Percentiles rank a stretch among this genome's conserved stretches.
These are phyloP conservation scores for Sitodiplosis mosellana DNA, from an alignment of 1,140 invertebrate species.

Conservation along the genomic window DNA sequence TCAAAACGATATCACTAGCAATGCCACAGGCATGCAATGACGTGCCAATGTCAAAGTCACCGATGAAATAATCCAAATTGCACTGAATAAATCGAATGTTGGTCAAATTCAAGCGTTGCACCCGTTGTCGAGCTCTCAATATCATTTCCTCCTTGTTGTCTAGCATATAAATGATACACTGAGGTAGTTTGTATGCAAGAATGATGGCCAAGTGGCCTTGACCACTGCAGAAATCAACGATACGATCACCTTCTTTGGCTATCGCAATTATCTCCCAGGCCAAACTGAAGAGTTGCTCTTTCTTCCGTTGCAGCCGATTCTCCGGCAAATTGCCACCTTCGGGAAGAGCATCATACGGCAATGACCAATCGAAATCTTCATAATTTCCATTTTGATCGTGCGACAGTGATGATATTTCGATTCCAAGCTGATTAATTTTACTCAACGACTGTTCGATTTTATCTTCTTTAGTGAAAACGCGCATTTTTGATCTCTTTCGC, in stretches of 20 bases:
- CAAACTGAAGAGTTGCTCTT: constrained; percentile 76
- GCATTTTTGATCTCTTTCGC: constrained; percentile 49
- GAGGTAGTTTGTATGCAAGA: constrained; percentile 58
- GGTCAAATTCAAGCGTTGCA: constrained; percentile 42
- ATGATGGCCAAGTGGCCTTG: constrained; percentile 82
- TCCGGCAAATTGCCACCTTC: constrained; percentile 58
- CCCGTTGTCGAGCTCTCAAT: constrained; percentile 47
- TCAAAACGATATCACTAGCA: constrained; percentile 80
- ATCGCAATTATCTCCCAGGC: constrained; percentile 56
- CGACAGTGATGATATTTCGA: constrained; percentile 8
- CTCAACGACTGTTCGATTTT: constrained; percentile 47
- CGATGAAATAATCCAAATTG: constrained; percentile 69
- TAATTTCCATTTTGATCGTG: constrained; percentile 22
- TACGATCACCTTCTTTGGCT: constrained; percentile 36
- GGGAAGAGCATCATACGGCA: constrained; percentile 57
- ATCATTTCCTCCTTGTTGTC: constrained; percentile 89
- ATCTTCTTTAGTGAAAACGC: constrained; percentile 52
- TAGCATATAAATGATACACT: constrained; percentile 57
- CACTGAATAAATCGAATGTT: constrained; percentile 74
- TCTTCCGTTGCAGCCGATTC: constrained; percentile 55
- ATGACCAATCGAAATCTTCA: constrained; percentile 37
- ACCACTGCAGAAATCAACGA: constrained; percentile 91
- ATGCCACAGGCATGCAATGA: constrained; percentile 88
- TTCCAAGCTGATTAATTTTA: constrained; percentile 18
- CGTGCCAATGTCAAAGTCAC: constrained; percentile 62